These are phyloP conservation scores for Hemicentrotus pulcherrimus DNA, from an alignment of 35 echinoderm and acorn worm species.

Conservation along the genomic window DNA sequence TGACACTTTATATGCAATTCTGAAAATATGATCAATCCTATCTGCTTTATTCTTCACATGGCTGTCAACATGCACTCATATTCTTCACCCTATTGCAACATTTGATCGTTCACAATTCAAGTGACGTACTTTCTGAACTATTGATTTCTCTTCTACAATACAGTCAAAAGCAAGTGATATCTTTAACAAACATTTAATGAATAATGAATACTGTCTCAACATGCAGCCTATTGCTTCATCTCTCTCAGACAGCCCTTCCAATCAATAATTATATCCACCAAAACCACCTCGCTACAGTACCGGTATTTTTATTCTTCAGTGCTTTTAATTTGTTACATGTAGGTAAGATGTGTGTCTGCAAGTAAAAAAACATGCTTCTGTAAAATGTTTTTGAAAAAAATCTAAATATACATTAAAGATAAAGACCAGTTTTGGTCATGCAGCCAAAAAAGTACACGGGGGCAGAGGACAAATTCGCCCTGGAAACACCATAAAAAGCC, in stretches of 20 bases:
- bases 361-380: not conserved
- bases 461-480: too few species aligned
- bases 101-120: not conserved
- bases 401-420: too few species aligned
- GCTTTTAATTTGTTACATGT: not conserved
- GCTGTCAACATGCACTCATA: not conserved
- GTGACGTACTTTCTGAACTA: not conserved
- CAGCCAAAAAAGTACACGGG: too few species aligned
- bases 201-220: not conserved
- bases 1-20: not conserved
- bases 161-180: not conserved
- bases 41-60: not conserved
- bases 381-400: too few species aligned
- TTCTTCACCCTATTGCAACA: not conserved
- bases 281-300: not conserved
- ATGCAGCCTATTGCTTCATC: not conserved
- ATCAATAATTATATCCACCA: not conserved
- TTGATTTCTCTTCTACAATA: constrained; percentile 1
- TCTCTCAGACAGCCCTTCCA: not conserved
- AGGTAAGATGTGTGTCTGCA: not conserved
- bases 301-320: not conserved
- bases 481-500: too few species aligned
- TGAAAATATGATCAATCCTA: not conserved
- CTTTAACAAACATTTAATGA: not conserved
- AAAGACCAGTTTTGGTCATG: too few species aligned